Percentiles rank a stretch among this genome's conserved stretches.
These are phyloP conservation scores for Pardalotus punctatus DNA, from an alignment of 2,113 vertebrate species.

Conservation along the genomic window DNA sequence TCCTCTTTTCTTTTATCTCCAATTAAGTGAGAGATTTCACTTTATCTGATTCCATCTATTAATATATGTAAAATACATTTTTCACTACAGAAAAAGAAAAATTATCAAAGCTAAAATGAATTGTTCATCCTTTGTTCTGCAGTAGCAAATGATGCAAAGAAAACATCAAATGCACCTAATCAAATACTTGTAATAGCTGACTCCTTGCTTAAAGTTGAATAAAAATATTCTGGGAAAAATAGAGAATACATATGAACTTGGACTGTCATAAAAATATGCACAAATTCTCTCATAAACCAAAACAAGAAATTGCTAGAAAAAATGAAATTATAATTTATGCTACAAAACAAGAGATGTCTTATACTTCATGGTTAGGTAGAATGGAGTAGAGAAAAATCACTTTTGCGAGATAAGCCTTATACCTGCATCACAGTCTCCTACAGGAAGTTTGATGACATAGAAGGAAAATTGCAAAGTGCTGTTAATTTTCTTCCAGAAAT, in stretches of 20 bases:
- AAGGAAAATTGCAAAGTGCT: not conserved
- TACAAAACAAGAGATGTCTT: not conserved
- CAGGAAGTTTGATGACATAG: not conserved
- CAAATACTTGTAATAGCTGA: not conserved
- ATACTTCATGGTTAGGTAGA: not conserved
- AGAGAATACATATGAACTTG: not conserved
- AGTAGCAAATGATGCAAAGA: not conserved
- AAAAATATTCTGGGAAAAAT: not conserved
- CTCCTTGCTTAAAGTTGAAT: not conserved
- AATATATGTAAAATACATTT: not conserved
- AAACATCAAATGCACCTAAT: not conserved
- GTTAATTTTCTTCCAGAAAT: not conserved
- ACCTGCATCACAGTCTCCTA: not conserved
- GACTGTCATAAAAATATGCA: not conserved
- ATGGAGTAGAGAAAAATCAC: not conserved
- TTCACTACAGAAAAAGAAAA: not conserved
- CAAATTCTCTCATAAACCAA: not conserved
- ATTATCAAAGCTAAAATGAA: not conserved
- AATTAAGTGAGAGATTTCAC: not conserved
- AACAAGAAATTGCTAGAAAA: not conserved
- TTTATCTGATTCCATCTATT: not conserved
- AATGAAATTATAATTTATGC: accelerated
- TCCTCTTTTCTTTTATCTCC: not conserved
- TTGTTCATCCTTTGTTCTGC: not conserved
- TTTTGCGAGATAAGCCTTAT: not conserved